These are phyloP conservation scores for Fregetta grallaria DNA, from an alignment of 2,113 vertebrate genomes.

Conservation along the genomic window DNA sequence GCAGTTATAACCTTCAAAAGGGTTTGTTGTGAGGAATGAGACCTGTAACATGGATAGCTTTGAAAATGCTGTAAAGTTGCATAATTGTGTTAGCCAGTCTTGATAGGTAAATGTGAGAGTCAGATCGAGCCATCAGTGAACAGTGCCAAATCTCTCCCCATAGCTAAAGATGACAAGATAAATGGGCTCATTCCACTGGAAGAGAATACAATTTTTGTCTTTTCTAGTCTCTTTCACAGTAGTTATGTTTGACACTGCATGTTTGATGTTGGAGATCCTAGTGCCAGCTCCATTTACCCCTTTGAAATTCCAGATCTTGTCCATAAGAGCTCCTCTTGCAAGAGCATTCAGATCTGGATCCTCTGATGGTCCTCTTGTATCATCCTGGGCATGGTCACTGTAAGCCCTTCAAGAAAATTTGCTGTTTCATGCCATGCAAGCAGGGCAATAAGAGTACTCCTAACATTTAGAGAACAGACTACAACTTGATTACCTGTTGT, in stretches of 20 bases:
- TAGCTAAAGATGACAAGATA: background rate
- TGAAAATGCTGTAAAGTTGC: background rate
- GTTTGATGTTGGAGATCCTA: background rate
- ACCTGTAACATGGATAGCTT: background rate
- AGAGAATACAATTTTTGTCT: background rate
- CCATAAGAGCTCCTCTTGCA: background rate
- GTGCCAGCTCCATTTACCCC: background rate
- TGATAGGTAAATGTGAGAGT: background rate
- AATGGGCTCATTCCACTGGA: background rate
- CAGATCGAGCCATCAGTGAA: background rate
- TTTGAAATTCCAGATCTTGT: background rate
- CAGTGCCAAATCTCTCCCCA: background rate
- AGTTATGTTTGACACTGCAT: background rate
- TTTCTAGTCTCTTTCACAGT: background rate
- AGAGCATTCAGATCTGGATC: background rate
- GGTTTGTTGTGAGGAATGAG: background rate
- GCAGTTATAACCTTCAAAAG: background rate
- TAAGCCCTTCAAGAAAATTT: background rate
- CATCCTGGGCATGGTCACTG: background rate
- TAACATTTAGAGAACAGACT: background rate
- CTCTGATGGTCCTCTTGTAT: background rate
- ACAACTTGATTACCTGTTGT: conserved; percentile 20
- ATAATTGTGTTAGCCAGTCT: background rate
- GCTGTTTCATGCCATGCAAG: background rate
- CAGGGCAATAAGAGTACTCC: background rate